Evolutionary conservation across 2,888 invertebrate species (phyloP).

Genomic region (Dioctria linearis): DNA sequence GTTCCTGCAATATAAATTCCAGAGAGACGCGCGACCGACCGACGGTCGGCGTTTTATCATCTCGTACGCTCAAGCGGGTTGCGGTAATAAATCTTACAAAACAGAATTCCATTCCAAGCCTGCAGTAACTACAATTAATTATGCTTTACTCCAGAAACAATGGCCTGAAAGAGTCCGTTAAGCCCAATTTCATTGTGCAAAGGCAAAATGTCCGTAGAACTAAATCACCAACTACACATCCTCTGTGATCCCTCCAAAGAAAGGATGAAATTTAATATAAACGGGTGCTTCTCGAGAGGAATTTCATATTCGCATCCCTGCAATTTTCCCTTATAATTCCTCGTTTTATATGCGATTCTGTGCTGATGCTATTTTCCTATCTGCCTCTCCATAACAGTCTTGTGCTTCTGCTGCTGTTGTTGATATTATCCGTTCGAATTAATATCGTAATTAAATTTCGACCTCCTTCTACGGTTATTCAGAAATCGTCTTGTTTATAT

Average conservation of each 20-base stretch:
- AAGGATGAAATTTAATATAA: slow-evolving; percentile 44
- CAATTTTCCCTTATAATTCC: slow-evolving; percentile 37
- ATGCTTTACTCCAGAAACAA: slow-evolving; percentile 2
- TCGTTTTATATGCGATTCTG: slow-evolving; percentile 41
- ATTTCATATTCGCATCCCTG: slow-evolving; percentile 44
- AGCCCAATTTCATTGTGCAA: slow-evolving; percentile 1
- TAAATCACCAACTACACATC: neutral
- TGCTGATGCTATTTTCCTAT: slow-evolving; percentile 8
- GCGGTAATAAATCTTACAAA: no score
- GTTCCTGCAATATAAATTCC: no score
- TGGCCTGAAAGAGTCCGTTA: slow-evolving; percentile 20
- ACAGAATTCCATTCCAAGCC: no score
- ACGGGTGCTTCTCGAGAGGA: slow-evolving; percentile 19
- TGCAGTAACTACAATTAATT: slow-evolving; percentile 20
- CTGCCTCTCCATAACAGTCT: neutral
- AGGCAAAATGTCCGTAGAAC: neutral
- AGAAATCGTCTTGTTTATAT: no score
- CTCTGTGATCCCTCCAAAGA: neutral
- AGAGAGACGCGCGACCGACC: no score
- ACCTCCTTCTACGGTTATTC: neutral
- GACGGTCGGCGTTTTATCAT: no score
- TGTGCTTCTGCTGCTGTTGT: neutral
- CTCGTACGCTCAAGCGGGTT: no score
- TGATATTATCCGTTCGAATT: neutral
- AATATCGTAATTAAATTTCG: slow-evolving; percentile 1